A percentile compares a stretch with the other conserved stretches of the same genome.
These are phyloP conservation scores for Oreotrochilus melanogaster DNA, from an alignment of 2,113 vertebrate species.

Conservation along the genomic window DNA sequence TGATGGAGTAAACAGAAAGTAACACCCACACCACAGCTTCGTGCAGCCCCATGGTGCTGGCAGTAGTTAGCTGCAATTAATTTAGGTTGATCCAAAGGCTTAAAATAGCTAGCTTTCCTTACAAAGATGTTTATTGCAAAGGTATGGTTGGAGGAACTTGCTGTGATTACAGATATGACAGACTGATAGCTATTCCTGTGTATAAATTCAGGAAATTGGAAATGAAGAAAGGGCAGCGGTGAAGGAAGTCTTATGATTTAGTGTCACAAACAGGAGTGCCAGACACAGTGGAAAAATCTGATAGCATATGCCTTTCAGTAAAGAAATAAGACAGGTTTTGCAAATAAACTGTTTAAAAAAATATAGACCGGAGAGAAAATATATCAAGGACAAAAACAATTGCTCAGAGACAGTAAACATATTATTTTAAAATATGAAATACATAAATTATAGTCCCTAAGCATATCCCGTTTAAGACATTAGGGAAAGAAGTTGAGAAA, in stretches of 20 bases:
- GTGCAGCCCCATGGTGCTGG: neutral
- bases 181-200: neutral
- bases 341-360: conserved; percentile 13
- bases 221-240: conserved; percentile 8
- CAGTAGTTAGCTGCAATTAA: conserved; percentile 26
- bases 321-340: neutral
- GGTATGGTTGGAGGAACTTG: neutral
- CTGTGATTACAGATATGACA: conserved; percentile 42
- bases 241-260: conserved; percentile 35
- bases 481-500: neutral
- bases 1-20: neutral
- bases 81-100: conserved; percentile 18
- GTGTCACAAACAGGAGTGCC: neutral
- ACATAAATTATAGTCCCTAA: neutral
- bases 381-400: neutral
- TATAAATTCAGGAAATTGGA: conserved; percentile 47
- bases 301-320: neutral
- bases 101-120: neutral
- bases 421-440: conserved; percentile 1
- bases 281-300: neutral
- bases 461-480: neutral
- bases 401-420: neutral
- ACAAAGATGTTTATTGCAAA: conserved; percentile 15
- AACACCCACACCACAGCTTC: neutral
- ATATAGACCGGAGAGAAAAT: neutral